These are phyloP conservation scores for Leptinotarsa tumamoca DNA, from an alignment of 2,888 invertebrate genomes.

Conservation along the genomic window DNA sequence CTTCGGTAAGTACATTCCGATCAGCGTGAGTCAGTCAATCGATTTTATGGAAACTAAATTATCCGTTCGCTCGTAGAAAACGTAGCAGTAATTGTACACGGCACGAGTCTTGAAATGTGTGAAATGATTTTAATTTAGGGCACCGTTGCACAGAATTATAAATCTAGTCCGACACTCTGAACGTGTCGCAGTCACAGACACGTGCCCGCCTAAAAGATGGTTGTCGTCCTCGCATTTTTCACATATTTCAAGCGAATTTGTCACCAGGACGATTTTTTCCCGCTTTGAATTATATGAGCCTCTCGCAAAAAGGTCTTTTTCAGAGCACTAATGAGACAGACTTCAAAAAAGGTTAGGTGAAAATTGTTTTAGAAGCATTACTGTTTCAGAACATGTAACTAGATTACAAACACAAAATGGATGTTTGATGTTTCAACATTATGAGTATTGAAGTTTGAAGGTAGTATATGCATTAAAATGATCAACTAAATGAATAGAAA, in stretches of 20 bases:
- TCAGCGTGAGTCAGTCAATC: neutral
- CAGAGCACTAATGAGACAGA: neutral
- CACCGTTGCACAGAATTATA: conserved; percentile 21
- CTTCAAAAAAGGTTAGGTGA: neutral
- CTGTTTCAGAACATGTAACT: neutral
- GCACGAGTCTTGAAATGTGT: conserved; percentile 19
- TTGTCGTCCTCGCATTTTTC: conserved; percentile 24
- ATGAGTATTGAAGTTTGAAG: too few species aligned
- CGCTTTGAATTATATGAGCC: conserved; percentile 16
- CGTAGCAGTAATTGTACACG: conserved; percentile 12
- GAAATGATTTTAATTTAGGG: conserved; percentile 22
- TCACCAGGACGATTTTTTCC: conserved; percentile 23
- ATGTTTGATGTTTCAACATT: too few species aligned
- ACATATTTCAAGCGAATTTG: conserved; percentile 25
- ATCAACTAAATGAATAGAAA: too few species aligned
- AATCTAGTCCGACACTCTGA: conserved; percentile 19
- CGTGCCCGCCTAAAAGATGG: conserved; percentile 23
- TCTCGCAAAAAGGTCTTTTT: neutral
- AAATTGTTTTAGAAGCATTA: neutral
- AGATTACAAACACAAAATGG: neutral
- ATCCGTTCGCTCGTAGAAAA: conserved; percentile 11
- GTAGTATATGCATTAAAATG: too few species aligned
- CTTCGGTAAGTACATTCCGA: neutral
- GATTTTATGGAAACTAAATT: conserved; percentile 5
- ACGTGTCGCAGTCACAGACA: conserved; percentile 26